Percentiles rank a stretch among this genome's conserved stretches.
phyloP scores from a whole-genome alignment of 2,888 invertebrate species.

The Xylota segnis region DNA sequence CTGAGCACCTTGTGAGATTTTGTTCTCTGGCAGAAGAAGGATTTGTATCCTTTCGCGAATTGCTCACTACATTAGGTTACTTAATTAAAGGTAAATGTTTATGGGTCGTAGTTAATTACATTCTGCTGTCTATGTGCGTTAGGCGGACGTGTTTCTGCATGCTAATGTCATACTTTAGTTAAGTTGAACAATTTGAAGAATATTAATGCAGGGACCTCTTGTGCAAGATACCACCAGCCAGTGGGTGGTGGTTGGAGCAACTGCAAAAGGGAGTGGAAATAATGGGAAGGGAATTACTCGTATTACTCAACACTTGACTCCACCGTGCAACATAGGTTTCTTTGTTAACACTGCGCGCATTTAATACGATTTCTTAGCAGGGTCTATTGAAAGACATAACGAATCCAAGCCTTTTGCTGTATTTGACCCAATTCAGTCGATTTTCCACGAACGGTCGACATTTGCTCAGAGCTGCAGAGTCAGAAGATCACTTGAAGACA shows the following conservation, averaged over 20 bases:
- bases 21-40: conserved; percentile 24
- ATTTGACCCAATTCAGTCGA: too few relatives aligned
- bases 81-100: conserved; percentile 76
- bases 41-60: conserved; percentile 65
- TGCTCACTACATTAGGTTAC: conserved; percentile 61
- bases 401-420: too few relatives aligned
- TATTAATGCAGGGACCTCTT: conserved; percentile 13
- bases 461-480: too few relatives aligned
- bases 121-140: conserved; percentile 44
- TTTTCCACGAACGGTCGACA: too few relatives aligned
- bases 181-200: conserved; percentile 34
- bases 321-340: not conserved
- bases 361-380: too few relatives aligned
- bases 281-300: not conserved
- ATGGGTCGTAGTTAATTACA: conserved; percentile 67
- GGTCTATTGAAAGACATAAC: too few relatives aligned
- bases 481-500: too few relatives aligned
- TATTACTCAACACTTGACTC: not conserved
- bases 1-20: conserved; percentile 39
- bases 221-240: not conserved
- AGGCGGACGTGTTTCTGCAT: conserved; percentile 62
- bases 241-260: not conserved
- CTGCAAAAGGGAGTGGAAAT: not conserved
- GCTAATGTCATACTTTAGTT: conserved; percentile 53
- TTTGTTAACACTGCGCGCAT: too few relatives aligned